Evolutionary conservation across 2,113 vertebrate genomes (phyloP).

Genomic region (Sceloporus tristichus): DNA sequence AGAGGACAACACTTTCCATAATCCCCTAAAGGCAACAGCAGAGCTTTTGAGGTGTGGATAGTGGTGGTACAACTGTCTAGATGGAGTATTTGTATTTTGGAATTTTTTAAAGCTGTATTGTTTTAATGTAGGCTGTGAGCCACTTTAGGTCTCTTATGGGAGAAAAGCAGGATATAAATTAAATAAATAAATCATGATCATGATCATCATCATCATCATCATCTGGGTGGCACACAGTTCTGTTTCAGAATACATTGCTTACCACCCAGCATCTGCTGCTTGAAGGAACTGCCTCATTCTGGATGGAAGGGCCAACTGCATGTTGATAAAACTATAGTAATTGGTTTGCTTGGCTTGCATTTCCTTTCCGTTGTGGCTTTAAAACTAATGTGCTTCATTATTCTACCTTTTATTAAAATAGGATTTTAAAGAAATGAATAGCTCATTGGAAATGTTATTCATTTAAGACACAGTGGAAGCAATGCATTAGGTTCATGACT

Average conservation of each 20-base stretch:
- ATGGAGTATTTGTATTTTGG: too few species aligned
- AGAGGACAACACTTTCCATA: too few species aligned
- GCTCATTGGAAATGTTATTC: not conserved
- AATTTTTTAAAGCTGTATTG: not conserved
- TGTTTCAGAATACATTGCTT: not conserved
- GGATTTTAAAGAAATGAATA: not conserved
- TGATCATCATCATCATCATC: too few species aligned
- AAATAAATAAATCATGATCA: not conserved
- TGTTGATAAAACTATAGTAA: too few species aligned
- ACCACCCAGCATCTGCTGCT: too few species aligned
- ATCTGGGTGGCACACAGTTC: not conserved
- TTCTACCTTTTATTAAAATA: not conserved
- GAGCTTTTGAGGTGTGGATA: not conserved
- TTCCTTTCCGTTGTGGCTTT: not conserved
- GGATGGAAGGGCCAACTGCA: too few species aligned
- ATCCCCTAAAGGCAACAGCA: not conserved
- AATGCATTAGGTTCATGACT: not conserved
- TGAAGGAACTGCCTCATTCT: too few species aligned
- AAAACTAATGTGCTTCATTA: not conserved
- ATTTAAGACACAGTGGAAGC: not conserved
- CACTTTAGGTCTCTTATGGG: not conserved
- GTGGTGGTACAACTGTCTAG: too few species aligned
- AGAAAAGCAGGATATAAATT: not conserved
- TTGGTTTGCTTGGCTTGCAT: not conserved
- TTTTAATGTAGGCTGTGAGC: not conserved